Evolutionary conservation across 2,797 vertebrate genomes (phyloP).

Genomic region (Garrulus glandarius): DNA sequence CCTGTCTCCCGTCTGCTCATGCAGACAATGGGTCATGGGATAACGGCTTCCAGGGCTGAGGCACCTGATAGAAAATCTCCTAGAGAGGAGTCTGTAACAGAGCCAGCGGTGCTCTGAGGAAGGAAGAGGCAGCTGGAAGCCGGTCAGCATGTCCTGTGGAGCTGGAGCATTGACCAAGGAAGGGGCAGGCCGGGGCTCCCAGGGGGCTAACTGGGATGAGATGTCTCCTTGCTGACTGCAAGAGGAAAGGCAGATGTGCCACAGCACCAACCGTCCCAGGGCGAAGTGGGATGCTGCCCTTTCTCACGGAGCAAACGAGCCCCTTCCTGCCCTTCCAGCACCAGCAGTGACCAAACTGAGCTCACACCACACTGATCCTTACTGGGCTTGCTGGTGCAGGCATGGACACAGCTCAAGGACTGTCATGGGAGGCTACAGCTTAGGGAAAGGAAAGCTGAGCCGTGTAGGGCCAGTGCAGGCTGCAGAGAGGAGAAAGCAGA

Average conservation of each 20-base stretch:
- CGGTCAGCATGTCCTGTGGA: not conserved
- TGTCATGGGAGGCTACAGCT: not conserved
- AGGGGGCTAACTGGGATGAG: not conserved
- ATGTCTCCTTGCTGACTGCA: not conserved
- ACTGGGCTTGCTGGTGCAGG: not conserved
- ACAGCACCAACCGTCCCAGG: fast-evolving
- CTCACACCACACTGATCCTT: not conserved
- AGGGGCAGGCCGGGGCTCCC: fast-evolving
- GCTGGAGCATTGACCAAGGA: not conserved
- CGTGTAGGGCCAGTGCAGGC: not conserved
- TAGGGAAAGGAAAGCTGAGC: not conserved
- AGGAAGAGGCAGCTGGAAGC: not conserved
- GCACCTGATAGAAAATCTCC: not conserved
- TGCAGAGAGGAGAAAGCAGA: not conserved
- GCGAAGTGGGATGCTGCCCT: not conserved
- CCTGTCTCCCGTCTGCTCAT: not conserved
- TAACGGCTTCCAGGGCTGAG: not conserved
- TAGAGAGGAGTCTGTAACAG: not conserved
- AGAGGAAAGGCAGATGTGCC: not conserved
- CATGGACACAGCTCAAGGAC: not conserved
- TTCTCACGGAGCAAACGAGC: fast-evolving
- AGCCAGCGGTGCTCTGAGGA: not conserved
- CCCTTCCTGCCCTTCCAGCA: not conserved
- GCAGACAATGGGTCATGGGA: constrained; percentile 17
- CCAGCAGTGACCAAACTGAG: fast-evolving